Evolutionary conservation across 2,797 vertebrate species (phyloP).

Genomic region (Argentina silus): DNA sequence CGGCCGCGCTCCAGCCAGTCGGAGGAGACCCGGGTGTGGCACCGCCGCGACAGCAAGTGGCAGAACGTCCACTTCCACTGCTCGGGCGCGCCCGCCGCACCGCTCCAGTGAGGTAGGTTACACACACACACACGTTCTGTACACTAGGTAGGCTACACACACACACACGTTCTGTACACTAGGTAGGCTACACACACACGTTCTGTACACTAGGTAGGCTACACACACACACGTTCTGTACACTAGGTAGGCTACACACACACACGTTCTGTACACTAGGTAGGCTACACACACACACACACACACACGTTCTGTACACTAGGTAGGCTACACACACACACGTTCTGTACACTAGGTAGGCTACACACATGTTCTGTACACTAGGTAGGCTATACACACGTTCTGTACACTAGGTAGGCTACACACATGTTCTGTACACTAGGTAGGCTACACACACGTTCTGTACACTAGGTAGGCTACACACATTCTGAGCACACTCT

Average conservation of each 20-base stretch:
- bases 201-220: no score
- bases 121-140: background rate
- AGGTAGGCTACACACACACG: background rate
- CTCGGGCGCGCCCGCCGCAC: conserved; percentile 93
- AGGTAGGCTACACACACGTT: conserved; percentile 76
- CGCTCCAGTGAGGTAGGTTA: conserved; percentile 90
- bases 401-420: no score
- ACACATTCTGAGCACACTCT: background rate
- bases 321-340: background rate
- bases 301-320: no score
- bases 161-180: background rate
- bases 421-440: no score
- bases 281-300: conserved; percentile 56
- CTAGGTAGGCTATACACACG: no score
- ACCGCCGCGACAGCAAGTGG: conserved; percentile 96
- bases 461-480: no score
- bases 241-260: no score
- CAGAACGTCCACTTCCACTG: conserved; percentile 99
- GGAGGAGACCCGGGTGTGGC: conserved; percentile 96
- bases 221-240: no score
- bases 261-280: no score
- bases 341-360: background rate
- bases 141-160: no score
- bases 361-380: no score
- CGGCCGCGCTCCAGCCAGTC: conserved; percentile 95